These are phyloP conservation scores for Blastomussa wellsi DNA, from an alignment of 92 coral and sea anemone species.

Conservation along the genomic window DNA sequence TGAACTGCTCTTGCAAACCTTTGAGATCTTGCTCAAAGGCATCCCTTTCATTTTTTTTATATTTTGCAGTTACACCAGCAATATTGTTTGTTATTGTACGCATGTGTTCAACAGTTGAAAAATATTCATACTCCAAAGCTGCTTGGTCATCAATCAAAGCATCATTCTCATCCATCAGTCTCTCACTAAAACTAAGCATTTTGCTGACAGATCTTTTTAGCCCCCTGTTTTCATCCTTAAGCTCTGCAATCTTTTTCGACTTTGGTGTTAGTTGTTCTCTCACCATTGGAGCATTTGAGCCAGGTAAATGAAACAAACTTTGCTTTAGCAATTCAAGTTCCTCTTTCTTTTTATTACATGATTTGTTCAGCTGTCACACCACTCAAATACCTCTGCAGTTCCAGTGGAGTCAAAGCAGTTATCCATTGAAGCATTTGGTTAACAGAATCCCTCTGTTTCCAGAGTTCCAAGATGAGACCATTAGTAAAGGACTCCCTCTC, in stretches of 20 bases:
- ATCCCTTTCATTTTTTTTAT: slow-evolving; percentile 49
- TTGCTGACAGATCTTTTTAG: slow-evolving; percentile 52
- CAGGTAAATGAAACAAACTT: slow-evolving; percentile 55
- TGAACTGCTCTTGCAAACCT: slow-evolving; percentile 34
- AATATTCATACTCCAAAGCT: slow-evolving; percentile 48
- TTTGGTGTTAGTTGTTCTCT: slow-evolving; percentile 51
- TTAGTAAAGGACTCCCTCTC: slow-evolving; percentile 38
- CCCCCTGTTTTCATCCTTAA: slow-evolving; percentile 53
- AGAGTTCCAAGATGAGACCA: slow-evolving; percentile 42
- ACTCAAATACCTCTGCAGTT: slow-evolving; percentile 25
- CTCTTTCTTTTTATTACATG: slow-evolving; percentile 48
- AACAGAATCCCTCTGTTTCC: slow-evolving; percentile 42
- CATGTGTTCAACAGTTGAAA: slow-evolving; percentile 58
- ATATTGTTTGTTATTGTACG: slow-evolving; percentile 37
- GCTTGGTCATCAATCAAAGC: slow-evolving; percentile 52
- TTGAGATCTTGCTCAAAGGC: slow-evolving; percentile 38
- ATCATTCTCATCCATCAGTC: slow-evolving; percentile 42
- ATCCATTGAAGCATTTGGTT: slow-evolving; percentile 48
- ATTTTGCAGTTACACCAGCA: slow-evolving; percentile 45
- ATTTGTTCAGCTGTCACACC: slow-evolving; percentile 40
- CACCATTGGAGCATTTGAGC: slow-evolving; percentile 54
- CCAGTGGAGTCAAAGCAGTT: slow-evolving; percentile 47
- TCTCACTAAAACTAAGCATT: slow-evolving; percentile 45
- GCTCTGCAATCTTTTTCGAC: slow-evolving; percentile 43
- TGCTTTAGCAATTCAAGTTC: slow-evolving; percentile 40